A percentile compares a stretch with the other conserved stretches of the same genome.
These are phyloP conservation scores for Tretioscincus oriximinensis DNA, from an alignment of 2,113 vertebrate genomes.

Conservation along the genomic window DNA sequence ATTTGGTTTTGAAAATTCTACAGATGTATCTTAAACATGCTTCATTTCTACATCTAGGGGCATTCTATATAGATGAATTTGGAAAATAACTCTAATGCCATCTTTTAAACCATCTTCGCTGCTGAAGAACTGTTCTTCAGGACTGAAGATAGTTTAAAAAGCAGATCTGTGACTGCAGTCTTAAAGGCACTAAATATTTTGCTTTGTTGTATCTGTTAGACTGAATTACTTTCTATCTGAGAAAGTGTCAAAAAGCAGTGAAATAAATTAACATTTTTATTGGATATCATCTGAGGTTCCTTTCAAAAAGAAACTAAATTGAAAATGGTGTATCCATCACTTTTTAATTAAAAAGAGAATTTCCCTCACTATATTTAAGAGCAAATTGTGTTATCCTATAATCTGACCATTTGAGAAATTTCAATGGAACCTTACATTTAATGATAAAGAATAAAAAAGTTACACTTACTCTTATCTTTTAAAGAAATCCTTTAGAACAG, in stretches of 20 bases:
- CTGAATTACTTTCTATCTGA: conserved; percentile 39
- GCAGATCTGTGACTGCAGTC: not conserved
- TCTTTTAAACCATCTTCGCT: no score
- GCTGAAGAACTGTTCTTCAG: no score
- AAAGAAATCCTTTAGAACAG: not conserved
- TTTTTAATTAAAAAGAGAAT: conserved; percentile 46
- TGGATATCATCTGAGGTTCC: conserved; percentile 45
- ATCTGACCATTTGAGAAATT: conserved; percentile 35
- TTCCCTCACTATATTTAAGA: conserved; percentile 36
- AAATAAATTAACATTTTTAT: conserved; percentile 35
- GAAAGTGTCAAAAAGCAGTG: conserved; percentile 16
- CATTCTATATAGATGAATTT: conserved; percentile 25
- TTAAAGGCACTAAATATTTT: not conserved
- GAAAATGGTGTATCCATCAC: conserved; percentile 28
- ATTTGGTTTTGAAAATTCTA: no score
- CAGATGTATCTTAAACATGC: no score
- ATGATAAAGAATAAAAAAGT: conserved; percentile 17
- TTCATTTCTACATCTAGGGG: not conserved
- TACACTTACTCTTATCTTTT: conserved; percentile 15
- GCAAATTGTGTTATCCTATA: conserved; percentile 44
- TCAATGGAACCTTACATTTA: conserved; percentile 7
- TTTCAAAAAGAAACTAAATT: conserved; percentile 34
- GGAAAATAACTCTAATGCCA: not conserved
- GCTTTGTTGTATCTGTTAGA: conserved; percentile 38
- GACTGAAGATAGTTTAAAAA: no score